Evolutionary conservation across 2,113 vertebrate genomes (phyloP).

Genomic region (Spheniscus mendiculus): DNA sequence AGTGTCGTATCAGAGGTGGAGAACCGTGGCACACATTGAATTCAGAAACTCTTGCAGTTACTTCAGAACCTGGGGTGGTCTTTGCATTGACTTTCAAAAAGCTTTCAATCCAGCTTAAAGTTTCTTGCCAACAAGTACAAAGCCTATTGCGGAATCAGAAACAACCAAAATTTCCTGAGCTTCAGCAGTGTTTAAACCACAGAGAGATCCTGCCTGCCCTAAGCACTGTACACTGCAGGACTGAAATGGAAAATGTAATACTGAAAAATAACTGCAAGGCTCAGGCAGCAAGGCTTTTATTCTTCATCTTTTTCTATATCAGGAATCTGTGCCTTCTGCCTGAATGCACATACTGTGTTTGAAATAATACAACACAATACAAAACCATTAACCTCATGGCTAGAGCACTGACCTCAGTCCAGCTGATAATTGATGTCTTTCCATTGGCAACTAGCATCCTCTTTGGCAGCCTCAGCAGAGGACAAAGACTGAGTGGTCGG

Average conservation of each 20-base stretch:
- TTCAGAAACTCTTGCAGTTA: background rate
- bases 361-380: slow-evolving; percentile 52
- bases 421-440: slow-evolving; percentile 63
- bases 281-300: background rate
- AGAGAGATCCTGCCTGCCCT: background rate
- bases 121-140: background rate
- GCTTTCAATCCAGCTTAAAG: background rate
- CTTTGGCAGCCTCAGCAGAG: slow-evolving; percentile 30
- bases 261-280: background rate
- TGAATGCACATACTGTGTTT: slow-evolving; percentile 51
- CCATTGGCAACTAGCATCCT: slow-evolving; percentile 51
- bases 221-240: background rate
- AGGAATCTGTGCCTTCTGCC: slow-evolving; percentile 31
- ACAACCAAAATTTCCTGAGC: background rate
- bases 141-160: background rate
- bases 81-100: background rate
- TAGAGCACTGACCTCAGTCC: slow-evolving; percentile 34
- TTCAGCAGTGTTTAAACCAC: background rate
- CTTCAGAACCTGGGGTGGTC: background rate
- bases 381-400: slow-evolving; percentile 44
- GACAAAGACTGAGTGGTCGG: slow-evolving; percentile 30
- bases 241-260: slow-evolving; percentile 1
- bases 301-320: background rate
- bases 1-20: background rate
- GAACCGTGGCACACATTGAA: background rate